A percentile compares a stretch with the other conserved stretches of the same genome.
phyloP scores from a whole-genome alignment of 2,888 invertebrate genomes.

The Criorhina ranunculi region DNA sequence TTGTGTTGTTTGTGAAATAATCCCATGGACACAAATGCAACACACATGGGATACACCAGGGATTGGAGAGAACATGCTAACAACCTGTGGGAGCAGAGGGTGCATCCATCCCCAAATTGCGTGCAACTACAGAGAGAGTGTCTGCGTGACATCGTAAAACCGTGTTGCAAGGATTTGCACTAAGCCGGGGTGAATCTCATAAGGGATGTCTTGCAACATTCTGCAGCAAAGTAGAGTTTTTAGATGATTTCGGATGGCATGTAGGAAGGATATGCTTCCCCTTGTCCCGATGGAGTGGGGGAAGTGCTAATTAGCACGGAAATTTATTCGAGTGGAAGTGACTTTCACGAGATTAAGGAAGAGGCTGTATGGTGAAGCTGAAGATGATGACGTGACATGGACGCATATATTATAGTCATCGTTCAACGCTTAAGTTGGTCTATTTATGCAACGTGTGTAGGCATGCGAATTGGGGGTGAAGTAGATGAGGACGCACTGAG shows the following conservation, averaged over 20 bases:
- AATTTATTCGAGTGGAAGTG: constrained; percentile 69
- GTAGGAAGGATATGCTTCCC: constrained; percentile 5
- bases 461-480: no score
- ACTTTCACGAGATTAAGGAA: constrained; percentile 60
- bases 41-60: not conserved
- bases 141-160: constrained; percentile 51
- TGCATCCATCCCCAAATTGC: not conserved
- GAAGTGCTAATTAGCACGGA: constrained; percentile 54
- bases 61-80: constrained; percentile 5
- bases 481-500: no score
- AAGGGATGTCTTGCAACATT: constrained; percentile 45
- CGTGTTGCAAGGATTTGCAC: constrained; percentile 53
- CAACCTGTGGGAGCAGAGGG: not conserved
- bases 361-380: constrained; percentile 19
- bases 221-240: constrained; percentile 28
- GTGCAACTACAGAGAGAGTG: constrained; percentile 15
- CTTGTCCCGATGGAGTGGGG: not conserved
- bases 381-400: constrained; percentile 43
- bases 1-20: not conserved
- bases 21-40: not conserved
- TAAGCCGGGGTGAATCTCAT: constrained; percentile 44
- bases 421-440: constrained; percentile 32
- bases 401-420: constrained; percentile 42
- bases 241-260: constrained; percentile 21
- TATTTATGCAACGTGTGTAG: constrained; percentile 3